phyloP scores from a whole-genome alignment of 2,797 vertebrate species.

The Sebastes wilsoni region DNA sequence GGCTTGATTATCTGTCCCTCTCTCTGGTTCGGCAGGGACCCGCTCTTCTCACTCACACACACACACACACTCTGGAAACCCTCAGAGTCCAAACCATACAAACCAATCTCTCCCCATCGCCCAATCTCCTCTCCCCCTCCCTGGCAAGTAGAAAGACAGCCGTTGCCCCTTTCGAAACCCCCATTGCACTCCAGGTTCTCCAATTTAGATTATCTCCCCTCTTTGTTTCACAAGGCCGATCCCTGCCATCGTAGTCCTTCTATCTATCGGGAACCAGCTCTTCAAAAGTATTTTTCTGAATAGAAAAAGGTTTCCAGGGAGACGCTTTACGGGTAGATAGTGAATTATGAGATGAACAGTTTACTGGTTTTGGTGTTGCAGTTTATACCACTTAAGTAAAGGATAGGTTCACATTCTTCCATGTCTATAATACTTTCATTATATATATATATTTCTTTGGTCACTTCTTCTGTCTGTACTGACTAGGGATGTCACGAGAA shows the following conservation, averaged over 20 bases:
- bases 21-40: constrained; percentile 31
- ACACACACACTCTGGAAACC: constrained; percentile 25
- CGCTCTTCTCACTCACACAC: constrained; percentile 13
- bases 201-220: constrained; percentile 68
- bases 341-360: background rate
- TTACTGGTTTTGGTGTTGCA: background rate
- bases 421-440: background rate
- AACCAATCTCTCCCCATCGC: constrained; percentile 52
- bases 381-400: background rate
- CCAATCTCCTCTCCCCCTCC: constrained; percentile 34
- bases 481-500: no score
- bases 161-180: constrained; percentile 32
- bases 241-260: constrained; percentile 30
- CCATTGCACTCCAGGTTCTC: constrained; percentile 50
- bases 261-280: background rate
- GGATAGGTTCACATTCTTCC: background rate
- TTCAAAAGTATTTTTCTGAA: background rate
- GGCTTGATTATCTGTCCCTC: constrained; percentile 75
- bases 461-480: no score
- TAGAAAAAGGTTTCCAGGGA: background rate
- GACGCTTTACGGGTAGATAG: constrained; percentile 12
- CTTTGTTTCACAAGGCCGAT: constrained; percentile 57
- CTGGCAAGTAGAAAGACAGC: constrained; percentile 35
- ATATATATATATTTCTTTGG: background rate
- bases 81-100: constrained; percentile 50